Evolutionary conservation across 2,888 invertebrate species (phyloP), one percentile per base, ranked within the genome.

Genomic region (Drosophila helvetica): DNA sequence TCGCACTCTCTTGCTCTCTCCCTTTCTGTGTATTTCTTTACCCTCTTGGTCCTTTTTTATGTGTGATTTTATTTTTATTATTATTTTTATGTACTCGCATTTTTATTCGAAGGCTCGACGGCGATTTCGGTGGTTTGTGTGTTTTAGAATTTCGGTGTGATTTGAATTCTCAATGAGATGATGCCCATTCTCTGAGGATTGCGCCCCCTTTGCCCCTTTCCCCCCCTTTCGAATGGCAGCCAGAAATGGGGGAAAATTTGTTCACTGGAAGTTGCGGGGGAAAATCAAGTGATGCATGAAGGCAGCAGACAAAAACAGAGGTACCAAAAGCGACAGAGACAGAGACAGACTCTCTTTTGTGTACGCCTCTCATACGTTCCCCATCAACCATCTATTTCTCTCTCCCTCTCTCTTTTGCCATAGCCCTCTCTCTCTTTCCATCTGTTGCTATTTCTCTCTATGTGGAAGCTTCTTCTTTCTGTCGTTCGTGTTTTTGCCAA

Each of bases 81-180:
- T 83, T 87, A 85, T 81, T 81, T 87, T 87, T 87, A 87, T 87
- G 82, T 85, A 87, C 75, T 85, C 71, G 75, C 71, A 81, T 81
- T 79, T 79, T 85, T 82, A 76, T 86, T 71, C 78, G 38, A 38
- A 15, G 69, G 30, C 64, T 75, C 66, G 54, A 61, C 74, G 71
- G 70, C 68, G 75, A 77, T 79, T 73, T 79, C 69, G 70, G 75
- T 81, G 78, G 73, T 78, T 84, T 88, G 80, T 89, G 75, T 78
- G 80, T 83, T 87, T 88, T 88, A 77, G 77, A 78, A 79, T 86
- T 79, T 38, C 75, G 84, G 74, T 89, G 89, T 86, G 89, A 86
- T 86, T 86, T 87, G 89, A 89, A 87, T 87, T 81, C 75, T 77
- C 84, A 87, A 89, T 87, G 88, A 64, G 71, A 76, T 76, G 71